Evolutionary conservation across 2,888 invertebrate species (phyloP), one percentile per base, ranked within the genome.

Genomic region (Bugulina stolonifera): DNA sequence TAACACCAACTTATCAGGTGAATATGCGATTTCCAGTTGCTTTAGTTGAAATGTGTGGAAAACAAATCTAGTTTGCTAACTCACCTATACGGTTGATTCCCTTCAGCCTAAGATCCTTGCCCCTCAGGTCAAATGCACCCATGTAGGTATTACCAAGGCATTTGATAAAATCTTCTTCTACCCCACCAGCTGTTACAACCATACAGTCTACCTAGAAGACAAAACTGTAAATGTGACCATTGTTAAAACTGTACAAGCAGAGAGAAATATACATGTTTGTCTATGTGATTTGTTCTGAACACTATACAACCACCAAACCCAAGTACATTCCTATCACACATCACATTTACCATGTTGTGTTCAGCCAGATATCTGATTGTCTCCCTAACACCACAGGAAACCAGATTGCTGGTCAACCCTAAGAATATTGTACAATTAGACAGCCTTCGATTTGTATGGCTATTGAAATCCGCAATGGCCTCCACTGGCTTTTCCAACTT

Each of bases 101-200:
- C 72, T 90, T 89, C 22, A 92, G 90, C 72, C 97, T 87, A 25
- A 97, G 87, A 54, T 80, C 79, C 43, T 78, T 89, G 0, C 96
- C 97, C 77, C 89, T 89, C 72, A 96, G 86, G 80, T 90, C 87
- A 82, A 97, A 98, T 80, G 94, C 93, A 0, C 98, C 99, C 71
- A 99, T 83, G 79, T 89, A 96, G 0, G 97, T 98, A 0, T 95
- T 93, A 0, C 93, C 94, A 72, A 99, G 87, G 82, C 99, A 99
- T 87, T 99, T 99, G 58, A 99, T 99, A 69, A 99, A 89, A 86
- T 99, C 99, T 86, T 99, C 99, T 84, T 99, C 99, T 0, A 99
- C 88, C 0, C 99, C 99, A 0, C 99, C 99, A 0, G 98, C 99
- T 18, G 96, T 94, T 0, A 98, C 93, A 0, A 99, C 98, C 75